These are phyloP conservation scores for Plecturocebus donacophilus DNA, from an alignment of 2,113 vertebrate species.

Conservation along the genomic window DNA sequence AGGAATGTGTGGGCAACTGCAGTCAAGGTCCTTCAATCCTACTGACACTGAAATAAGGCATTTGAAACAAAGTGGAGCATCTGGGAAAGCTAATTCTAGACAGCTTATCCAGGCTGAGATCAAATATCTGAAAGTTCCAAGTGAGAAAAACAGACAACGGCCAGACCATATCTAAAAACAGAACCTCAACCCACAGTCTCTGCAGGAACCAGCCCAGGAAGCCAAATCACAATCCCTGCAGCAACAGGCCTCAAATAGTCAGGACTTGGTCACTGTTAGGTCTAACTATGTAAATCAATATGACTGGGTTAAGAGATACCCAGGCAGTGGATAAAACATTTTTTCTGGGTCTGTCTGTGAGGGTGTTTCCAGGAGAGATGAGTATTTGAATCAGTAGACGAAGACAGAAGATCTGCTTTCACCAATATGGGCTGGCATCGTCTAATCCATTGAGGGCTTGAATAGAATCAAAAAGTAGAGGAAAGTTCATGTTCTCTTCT, in stretches of 20 bases:
- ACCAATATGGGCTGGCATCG: background rate
- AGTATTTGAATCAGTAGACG: background rate
- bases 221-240: background rate
- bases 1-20: background rate
- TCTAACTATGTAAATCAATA: background rate
- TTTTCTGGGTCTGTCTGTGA: background rate
- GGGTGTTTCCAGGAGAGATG: background rate
- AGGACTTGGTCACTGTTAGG: background rate
- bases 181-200: background rate
- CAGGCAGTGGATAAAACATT: background rate
- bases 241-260: background rate
- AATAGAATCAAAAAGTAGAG: background rate
- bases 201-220: background rate
- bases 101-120: background rate
- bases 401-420: background rate
- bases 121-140: background rate
- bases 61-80: background rate
- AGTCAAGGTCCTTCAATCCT: background rate
- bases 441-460: background rate
- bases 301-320: background rate
- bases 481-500: background rate
- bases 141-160: background rate
- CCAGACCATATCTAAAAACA: background rate
- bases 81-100: background rate
- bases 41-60: background rate